Conservation (phyloP, 2,113 vertebrate species). For the Pseudorectes ferrugineus region DNA sequence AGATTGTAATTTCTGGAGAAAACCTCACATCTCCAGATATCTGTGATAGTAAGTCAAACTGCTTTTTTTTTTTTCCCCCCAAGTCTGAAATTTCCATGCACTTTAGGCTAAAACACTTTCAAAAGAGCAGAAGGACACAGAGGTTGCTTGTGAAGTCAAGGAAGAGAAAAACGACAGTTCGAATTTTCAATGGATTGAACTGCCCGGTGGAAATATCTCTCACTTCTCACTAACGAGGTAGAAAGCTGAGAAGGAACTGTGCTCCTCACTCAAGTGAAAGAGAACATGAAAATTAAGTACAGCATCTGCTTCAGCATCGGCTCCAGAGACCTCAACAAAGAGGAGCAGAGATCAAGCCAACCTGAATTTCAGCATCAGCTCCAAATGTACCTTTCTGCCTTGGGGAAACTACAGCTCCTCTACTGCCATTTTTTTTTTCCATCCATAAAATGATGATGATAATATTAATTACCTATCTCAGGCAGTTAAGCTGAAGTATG, state of each 20-base stretch:
- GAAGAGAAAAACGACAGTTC: constrained; percentile 11
- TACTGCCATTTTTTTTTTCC: background rate
- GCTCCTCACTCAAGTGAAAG: constrained; percentile 37
- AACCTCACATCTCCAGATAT: background rate
- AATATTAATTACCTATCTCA: constrained; percentile 27
- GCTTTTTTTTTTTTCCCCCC: fast-evolving
- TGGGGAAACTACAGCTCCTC: background rate
- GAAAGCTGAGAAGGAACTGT: constrained; percentile 32
- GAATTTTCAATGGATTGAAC: background rate
- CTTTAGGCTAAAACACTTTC: background rate
- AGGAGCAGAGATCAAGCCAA: constrained; percentile 37
- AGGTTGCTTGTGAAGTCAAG: constrained; percentile 21
- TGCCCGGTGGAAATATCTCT: constrained; percentile 20
- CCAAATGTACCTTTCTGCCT: background rate
- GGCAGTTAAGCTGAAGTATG: background rate
- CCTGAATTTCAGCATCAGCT: background rate
- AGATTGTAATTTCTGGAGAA: background rate
- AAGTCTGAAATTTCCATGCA: background rate
- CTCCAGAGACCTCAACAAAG: constrained; percentile 14
- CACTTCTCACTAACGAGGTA: constrained; percentile 30
- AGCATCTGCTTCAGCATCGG: background rate
- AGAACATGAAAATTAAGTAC: constrained; percentile 39
- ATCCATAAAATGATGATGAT: background rate
- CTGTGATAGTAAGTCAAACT: background rate
- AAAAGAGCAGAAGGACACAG: background rate